A percentile compares a stretch with the other conserved stretches of the same genome.
Conservation (phyloP, 2,888 invertebrate species). For the Epinotia bilunana region DNA sequence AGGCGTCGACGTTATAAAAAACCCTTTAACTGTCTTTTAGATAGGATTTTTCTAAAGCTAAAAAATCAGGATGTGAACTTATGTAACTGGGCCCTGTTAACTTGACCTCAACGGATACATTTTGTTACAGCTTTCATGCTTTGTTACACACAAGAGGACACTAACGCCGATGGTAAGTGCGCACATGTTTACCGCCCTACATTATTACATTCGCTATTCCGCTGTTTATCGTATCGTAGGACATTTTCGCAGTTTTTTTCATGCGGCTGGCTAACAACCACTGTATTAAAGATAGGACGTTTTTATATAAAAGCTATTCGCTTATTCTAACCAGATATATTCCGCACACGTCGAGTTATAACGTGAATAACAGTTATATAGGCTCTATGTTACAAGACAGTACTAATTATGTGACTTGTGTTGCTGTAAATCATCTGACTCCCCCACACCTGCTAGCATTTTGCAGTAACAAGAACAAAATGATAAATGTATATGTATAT, state of each 20-base stretch:
- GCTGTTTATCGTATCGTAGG: constrained; percentile 73
- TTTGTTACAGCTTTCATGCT: constrained; percentile 96
- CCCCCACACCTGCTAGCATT: constrained; percentile 38
- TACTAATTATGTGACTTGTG: constrained; percentile 41
- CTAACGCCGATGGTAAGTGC: constrained; percentile 94
- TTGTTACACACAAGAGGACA: constrained; percentile 96
- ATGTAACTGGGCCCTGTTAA: background rate
- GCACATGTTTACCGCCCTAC: constrained; percentile 47
- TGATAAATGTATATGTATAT: constrained; percentile 23
- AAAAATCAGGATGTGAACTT: background rate
- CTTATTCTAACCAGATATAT: constrained; percentile 70
- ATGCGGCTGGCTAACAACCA: constrained; percentile 77
- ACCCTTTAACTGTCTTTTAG: background rate
- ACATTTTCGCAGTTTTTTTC: constrained; percentile 72
- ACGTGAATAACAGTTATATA: constrained; percentile 41
- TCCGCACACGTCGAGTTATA: constrained; percentile 34
- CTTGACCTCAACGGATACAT: constrained; percentile 48
- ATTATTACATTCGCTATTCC: constrained; percentile 67
- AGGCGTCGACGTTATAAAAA: background rate
- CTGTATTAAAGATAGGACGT: constrained; percentile 63
- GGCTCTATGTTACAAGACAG: constrained; percentile 27
- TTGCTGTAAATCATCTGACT: constrained; percentile 41
- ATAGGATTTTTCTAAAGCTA: background rate
- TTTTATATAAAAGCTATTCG: constrained; percentile 69
- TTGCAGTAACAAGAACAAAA: constrained; percentile 35